A percentile compares a stretch with the other conserved stretches of the same genome.
These are phyloP conservation scores for Acromyrmex charruanus DNA, from an alignment of 1,140 invertebrate genomes.

Conservation along the genomic window DNA sequence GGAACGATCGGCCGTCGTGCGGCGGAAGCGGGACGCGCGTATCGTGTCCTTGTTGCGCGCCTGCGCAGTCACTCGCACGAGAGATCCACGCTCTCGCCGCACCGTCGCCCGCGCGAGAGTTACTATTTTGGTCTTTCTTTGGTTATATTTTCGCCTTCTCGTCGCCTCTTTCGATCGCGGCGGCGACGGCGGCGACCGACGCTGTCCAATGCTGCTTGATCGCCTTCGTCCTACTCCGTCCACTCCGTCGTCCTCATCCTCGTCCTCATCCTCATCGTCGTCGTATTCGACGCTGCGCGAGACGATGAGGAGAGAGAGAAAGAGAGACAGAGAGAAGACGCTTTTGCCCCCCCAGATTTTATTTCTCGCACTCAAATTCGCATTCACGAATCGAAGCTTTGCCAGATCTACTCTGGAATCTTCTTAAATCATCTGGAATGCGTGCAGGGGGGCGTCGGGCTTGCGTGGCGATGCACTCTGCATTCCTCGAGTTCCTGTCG, in stretches of 20 bases:
- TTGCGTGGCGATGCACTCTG: constrained; percentile 7
- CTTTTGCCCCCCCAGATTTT: not conserved
- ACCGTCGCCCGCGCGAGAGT: constrained; percentile 65
- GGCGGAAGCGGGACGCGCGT: constrained; percentile 13
- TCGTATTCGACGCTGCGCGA: not conserved
- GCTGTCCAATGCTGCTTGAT: too few relatives aligned
- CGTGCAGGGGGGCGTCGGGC: not conserved
- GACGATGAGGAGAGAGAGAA: not conserved
- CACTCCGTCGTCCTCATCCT: too few relatives aligned
- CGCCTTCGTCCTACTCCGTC: too few relatives aligned
- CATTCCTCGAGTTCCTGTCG: constrained; percentile 49
- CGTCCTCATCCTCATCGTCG: too few relatives aligned
- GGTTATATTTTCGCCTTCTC: constrained; percentile 75
- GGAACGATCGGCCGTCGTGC: constrained; percentile 11
- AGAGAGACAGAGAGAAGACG: not conserved
- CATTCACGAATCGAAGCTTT: constrained; percentile 56
- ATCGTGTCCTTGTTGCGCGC: not conserved
- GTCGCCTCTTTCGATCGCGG: constrained; percentile 34
- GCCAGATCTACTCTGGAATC: constrained; percentile 69
- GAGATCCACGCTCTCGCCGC: constrained; percentile 34
- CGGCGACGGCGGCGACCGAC: not conserved
- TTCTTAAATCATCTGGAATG: constrained; percentile 23
- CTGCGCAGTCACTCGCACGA: constrained; percentile 12
- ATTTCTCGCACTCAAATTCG: constrained; percentile 32
- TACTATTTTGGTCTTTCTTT: constrained; percentile 81